Evolutionary conservation across 2,797 vertebrate genomes (phyloP), one percentile per base, ranked within the genome.

Genomic region (Labeo calbasu): DNA sequence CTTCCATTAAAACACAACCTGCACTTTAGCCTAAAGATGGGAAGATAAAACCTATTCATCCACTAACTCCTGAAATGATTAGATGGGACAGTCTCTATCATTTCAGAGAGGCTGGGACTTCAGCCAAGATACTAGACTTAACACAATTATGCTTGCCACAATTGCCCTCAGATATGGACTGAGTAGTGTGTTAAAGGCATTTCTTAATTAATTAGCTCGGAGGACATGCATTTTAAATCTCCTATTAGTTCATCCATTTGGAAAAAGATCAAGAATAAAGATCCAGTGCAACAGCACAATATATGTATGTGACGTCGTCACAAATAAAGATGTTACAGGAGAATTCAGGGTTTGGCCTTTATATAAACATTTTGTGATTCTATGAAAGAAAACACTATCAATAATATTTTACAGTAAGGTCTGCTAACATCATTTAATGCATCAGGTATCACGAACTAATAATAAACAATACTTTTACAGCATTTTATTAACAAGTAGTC

Each of bases 111-210:
- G 73, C 90, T 87, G 88, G 91, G 91, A 91, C 70, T 73, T 79
- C 83, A 87, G 92, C 92, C 92, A 91, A 92, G 86, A 89, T 82
- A 90, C 91, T 85, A 90, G 88, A 83, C 90, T 91, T 92, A 91
- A 93, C 90, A 88, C 75, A 88, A 88, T 87, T 86, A 90, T 90
- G 89, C 89, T 88, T 79, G 82, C 87, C 87, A 81, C 61, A 86
- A 87, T 89, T 86, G 85, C 84, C 86, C 86, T 86, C 77, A 77
- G 68, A 82, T 84, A 72, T 82, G 78, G 72, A 79, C 83, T 81
- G 83, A 82, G 55, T n/a, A 77, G 61, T 80, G 79, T 88, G 73
- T 88, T 84, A 90, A 91, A 75, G 87, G 88, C 85, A 91, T 92
- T 90, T 92, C 89, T 91, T 91, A 91, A 92, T 90, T 88, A 89